Evolutionary conservation across 1,140 invertebrate genomes (phyloP).

Genomic region (Sitobion miscanthi): DNA sequence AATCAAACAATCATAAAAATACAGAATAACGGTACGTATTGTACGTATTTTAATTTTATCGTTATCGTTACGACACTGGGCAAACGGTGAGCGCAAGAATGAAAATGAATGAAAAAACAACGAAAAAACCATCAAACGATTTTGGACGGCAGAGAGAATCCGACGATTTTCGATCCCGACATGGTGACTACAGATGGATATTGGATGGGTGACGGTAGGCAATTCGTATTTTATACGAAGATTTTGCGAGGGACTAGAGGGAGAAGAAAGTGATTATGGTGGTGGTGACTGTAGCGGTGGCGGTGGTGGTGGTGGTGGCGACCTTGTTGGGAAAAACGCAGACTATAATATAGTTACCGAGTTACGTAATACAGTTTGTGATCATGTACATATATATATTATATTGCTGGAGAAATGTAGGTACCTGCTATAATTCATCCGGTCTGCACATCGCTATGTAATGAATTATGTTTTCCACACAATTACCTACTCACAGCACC

Average conservation of each 20-base stretch:
- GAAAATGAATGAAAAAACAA: neutral
- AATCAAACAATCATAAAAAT: neutral
- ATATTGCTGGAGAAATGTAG: neutral
- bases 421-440: neutral
- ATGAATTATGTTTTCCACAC: neutral
- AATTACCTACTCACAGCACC: neutral
- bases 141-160: neutral
- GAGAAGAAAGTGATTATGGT: constrained; percentile 50
- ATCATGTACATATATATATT: neutral
- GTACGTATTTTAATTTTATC: neutral
- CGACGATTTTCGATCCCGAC: neutral
- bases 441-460: neutral
- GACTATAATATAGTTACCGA: neutral
- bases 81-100: neutral
- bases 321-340: constrained; percentile 10
- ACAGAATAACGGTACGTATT: neutral
- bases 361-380: neutral
- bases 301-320: neutral
- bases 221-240: constrained; percentile 50
- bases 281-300: neutral
- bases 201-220: neutral
- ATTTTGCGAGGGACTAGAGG: constrained; percentile 36
- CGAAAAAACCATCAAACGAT: neutral
- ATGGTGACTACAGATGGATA: constrained; percentile 24
- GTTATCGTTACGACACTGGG: neutral